Evolutionary conservation across 2,888 invertebrate genomes (phyloP).

Genomic region (Ectemnius lituratus): DNA sequence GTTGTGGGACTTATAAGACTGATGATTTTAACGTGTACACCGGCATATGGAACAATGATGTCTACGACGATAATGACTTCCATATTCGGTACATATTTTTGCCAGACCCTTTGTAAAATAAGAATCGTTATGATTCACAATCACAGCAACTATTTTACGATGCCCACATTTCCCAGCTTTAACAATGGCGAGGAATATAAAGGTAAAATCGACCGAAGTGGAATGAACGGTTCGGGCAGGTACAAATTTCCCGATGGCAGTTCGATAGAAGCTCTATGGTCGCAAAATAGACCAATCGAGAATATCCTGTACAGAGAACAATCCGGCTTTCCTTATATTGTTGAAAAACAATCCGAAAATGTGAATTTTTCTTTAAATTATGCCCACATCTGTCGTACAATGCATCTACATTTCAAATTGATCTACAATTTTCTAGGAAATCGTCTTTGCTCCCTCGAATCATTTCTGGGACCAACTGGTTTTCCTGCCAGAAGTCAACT

Average conservation of each 20-base stretch:
- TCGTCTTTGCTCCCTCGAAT: slow-evolving; percentile 55
- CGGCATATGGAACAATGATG: slow-evolving; percentile 81
- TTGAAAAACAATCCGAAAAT: slow-evolving; percentile 71
- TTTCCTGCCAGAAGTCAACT: background rate
- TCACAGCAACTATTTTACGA: slow-evolving; percentile 13
- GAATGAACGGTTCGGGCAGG: slow-evolving; percentile 79
- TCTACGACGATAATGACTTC: slow-evolving; percentile 71
- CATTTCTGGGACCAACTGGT: slow-evolving; percentile 61
- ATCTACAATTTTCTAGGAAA: slow-evolving; percentile 23
- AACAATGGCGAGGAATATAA: slow-evolving; percentile 79
- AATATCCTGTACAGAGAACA: slow-evolving; percentile 79
- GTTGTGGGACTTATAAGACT: slow-evolving; percentile 80
- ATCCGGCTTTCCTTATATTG: slow-evolving; percentile 80
- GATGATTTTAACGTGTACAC: slow-evolving; percentile 81
- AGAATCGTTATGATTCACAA: background rate
- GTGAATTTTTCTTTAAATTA: slow-evolving; percentile 43
- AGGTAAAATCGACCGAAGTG: slow-evolving; percentile 78
- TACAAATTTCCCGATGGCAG: slow-evolving; percentile 80
- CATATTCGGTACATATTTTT: slow-evolving; percentile 42
- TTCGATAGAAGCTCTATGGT: slow-evolving; percentile 78
- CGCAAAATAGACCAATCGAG: slow-evolving; percentile 79
- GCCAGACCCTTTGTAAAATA: background rate
- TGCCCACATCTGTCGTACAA: too few species aligned
- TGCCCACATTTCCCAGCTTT: slow-evolving; percentile 64
- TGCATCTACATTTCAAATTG: background rate